phyloP scores from a whole-genome alignment of 1,140 invertebrate genomes.

The Atopsyche davidsoni region DNA sequence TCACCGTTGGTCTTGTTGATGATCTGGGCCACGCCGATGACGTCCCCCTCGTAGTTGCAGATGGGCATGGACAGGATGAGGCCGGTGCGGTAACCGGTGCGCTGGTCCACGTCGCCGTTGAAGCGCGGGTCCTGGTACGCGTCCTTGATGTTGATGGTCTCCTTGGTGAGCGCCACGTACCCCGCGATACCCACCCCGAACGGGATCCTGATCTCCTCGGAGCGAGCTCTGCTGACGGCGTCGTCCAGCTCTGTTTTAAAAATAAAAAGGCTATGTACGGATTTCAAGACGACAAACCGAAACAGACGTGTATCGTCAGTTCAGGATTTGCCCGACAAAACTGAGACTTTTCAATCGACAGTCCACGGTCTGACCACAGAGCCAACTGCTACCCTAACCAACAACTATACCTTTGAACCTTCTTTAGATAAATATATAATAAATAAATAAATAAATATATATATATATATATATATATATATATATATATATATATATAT shows the following conservation, averaged over 20 bases:
- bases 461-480: slow-evolving; percentile 2
- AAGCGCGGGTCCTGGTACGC: slow-evolving; percentile 80
- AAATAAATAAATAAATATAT: not conserved
- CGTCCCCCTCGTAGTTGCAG: slow-evolving; percentile 91
- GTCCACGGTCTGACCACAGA: not conserved
- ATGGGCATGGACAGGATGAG: slow-evolving; percentile 92
- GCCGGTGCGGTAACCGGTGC: slow-evolving; percentile 88
- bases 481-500: slow-evolving; percentile 3
- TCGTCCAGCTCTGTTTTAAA: slow-evolving; percentile 60
- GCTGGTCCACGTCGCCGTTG: slow-evolving; percentile 84
- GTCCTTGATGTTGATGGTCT: slow-evolving; percentile 84
- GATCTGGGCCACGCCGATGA: slow-evolving; percentile 94
- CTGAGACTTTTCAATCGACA: not conserved
- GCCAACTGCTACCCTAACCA: not conserved
- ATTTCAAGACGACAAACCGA: not conserved
- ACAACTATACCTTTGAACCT: not conserved
- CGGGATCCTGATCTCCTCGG: slow-evolving; percentile 78
- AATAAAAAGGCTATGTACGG: not conserved
- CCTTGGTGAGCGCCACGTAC: slow-evolving; percentile 79
- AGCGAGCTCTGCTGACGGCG: slow-evolving; percentile 61
- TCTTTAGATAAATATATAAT: not conserved
- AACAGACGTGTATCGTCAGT: not conserved
- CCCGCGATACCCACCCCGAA: slow-evolving; percentile 89
- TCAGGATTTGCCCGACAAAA: not conserved
- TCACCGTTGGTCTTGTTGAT: slow-evolving; percentile 88